phyloP scores from a whole-genome alignment of 53 echinoderm and acorn worm species.

The Astropecten irregularis region DNA sequence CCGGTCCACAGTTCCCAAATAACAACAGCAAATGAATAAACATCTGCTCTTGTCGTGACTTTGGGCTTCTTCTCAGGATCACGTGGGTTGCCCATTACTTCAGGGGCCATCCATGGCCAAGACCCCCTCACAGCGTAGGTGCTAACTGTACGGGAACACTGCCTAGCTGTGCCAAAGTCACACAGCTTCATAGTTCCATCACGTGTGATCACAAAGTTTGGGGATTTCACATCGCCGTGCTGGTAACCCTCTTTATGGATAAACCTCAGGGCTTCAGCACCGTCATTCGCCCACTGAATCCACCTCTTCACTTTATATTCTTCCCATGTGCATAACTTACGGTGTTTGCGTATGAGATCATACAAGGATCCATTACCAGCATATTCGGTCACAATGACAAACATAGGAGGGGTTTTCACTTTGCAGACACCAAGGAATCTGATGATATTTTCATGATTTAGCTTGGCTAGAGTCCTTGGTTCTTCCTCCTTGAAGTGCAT shows the following conservation, averaged over 20 bases:
- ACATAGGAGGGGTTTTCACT: neutral
- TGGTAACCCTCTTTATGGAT: neutral
- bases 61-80: neutral
- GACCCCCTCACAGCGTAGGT: conserved; percentile 3
- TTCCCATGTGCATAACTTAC: no score
- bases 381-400: neutral
- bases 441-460: neutral
- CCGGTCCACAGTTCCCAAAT: conserved; percentile 23
- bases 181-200: conserved; percentile 8
- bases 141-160: neutral
- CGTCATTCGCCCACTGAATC: neutral
- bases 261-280: neutral
- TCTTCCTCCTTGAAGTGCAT: neutral
- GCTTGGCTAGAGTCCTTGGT: neutral
- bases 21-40: conserved; percentile 21
- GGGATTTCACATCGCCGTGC: conserved; percentile 27
- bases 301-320: neutral
- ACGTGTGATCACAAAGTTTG: conserved; percentile 5
- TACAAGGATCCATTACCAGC: neutral
- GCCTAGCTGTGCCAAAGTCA: conserved; percentile 23
- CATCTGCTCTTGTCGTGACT: conserved; percentile 5
- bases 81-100: neutral
- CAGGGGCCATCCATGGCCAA: conserved; percentile 16
- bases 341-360: neutral
- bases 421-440: neutral